These are phyloP conservation scores for Halcyon badia DNA, from an alignment of 2,797 vertebrate genomes.

Conservation along the genomic window DNA sequence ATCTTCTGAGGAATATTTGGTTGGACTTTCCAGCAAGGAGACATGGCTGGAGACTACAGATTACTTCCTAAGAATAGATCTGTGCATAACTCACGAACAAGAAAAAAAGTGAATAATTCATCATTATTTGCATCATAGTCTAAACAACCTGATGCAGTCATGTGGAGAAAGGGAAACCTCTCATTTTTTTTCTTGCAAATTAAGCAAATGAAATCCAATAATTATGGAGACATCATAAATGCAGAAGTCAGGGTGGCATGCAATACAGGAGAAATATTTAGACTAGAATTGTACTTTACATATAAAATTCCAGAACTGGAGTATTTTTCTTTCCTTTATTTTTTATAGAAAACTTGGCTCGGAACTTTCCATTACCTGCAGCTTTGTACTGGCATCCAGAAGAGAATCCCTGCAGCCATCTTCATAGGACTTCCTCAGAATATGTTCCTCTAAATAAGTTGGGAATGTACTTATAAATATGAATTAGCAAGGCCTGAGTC, in stretches of 20 bases:
- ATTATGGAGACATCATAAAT: background rate
- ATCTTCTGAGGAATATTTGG: background rate
- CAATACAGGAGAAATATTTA: background rate
- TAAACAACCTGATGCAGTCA: background rate
- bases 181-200: background rate
- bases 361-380: background rate
- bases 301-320: background rate
- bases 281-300: background rate
- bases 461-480: background rate
- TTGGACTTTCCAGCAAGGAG: background rate
- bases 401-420: background rate
- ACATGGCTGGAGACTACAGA: background rate
- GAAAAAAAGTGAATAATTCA: constrained; percentile 26
- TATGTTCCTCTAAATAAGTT: background rate
- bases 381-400: background rate
- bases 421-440: background rate
- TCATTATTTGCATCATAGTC: background rate
- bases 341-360: background rate
- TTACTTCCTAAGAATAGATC: background rate
- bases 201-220: background rate
- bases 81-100: background rate
- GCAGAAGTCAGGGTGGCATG: background rate
- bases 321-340: background rate
- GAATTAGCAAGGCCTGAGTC: background rate
- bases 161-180: background rate